These are phyloP conservation scores for Urocolius indicus DNA, from an alignment of 2,113 vertebrate genomes.

Conservation along the genomic window DNA sequence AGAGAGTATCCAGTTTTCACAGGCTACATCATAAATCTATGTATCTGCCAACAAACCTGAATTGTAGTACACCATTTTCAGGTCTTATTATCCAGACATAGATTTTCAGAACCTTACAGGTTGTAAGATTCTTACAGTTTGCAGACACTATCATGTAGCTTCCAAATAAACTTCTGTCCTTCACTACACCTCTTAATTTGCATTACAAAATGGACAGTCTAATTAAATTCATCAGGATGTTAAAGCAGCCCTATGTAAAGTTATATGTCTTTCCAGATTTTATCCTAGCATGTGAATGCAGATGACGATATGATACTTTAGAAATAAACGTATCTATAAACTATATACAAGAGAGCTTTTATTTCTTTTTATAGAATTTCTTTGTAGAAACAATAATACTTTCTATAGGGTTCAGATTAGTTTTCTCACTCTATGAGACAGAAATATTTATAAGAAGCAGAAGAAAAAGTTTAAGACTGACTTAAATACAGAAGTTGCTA, in stretches of 20 bases:
- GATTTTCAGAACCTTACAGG: neutral
- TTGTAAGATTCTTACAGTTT: neutral
- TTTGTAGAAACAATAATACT: neutral
- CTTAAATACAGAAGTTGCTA: neutral
- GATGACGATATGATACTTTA: neutral
- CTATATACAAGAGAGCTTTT: fast-evolving
- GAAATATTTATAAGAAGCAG: neutral
- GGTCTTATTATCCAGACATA: neutral
- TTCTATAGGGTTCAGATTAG: neutral
- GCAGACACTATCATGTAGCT: neutral
- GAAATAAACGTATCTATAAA: neutral
- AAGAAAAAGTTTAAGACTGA: neutral
- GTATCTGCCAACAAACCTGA: neutral
- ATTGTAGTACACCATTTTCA: neutral
- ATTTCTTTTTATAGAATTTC: neutral
- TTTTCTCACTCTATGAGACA: neutral
- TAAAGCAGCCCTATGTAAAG: neutral
- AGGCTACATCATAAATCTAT: neutral
- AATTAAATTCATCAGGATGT: neutral
- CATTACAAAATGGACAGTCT: neutral
- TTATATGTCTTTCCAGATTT: neutral
- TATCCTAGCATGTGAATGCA: neutral
- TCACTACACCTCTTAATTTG: neutral
- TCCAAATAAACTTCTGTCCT: neutral
- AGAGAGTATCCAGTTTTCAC: neutral